phyloP scores from a whole-genome alignment of 2,888 invertebrate genomes.

The Drosophila kuntzei region DNA sequence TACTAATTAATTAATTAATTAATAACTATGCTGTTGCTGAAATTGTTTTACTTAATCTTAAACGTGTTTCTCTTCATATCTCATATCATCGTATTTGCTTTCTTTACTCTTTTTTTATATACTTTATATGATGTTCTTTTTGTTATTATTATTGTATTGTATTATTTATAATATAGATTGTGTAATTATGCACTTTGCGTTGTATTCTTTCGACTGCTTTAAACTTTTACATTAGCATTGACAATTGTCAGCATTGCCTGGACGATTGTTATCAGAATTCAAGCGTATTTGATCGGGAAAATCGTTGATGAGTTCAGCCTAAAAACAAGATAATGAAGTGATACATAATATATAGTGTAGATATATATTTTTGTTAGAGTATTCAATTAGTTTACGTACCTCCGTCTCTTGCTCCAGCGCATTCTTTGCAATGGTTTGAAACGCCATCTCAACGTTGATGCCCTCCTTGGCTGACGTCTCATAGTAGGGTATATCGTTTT shows the following conservation, averaged over 20 bases:
- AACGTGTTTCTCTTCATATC: slow-evolving; percentile 37
- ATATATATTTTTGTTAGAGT: no score
- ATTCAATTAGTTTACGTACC: slow-evolving; percentile 83
- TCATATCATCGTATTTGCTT: slow-evolving; percentile 57
- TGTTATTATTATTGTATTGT: no score
- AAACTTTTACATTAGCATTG: slow-evolving; percentile 88
- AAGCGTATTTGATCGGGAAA: slow-evolving; percentile 98
- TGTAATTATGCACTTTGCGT: slow-evolving; percentile 64
- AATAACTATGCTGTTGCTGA: slow-evolving; percentile 67
- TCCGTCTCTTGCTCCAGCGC: slow-evolving; percentile 97
- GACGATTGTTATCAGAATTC: slow-evolving; percentile 90
- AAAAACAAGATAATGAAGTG: no score
- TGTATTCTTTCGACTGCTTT: slow-evolving; percentile 22
- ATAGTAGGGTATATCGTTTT: slow-evolving; percentile 99
- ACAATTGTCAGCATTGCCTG: slow-evolving; percentile 91
- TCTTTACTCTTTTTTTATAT: slow-evolving; percentile 26
- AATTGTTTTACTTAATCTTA: slow-evolving; percentile 74
- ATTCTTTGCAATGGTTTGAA: slow-evolving; percentile 99
- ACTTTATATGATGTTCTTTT: slow-evolving; percentile 45
- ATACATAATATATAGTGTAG: no score
- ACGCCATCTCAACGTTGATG: slow-evolving; percentile 99
- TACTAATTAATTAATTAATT: slow-evolving; percentile 62
- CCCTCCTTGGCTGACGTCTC: slow-evolving; percentile 99
- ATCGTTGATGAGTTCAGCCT: slow-evolving; percentile 94
- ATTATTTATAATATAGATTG: slow-evolving; percentile 72